Conservation (phyloP, 2,113 vertebrate species). For the Empidonax alnorum region DNA sequence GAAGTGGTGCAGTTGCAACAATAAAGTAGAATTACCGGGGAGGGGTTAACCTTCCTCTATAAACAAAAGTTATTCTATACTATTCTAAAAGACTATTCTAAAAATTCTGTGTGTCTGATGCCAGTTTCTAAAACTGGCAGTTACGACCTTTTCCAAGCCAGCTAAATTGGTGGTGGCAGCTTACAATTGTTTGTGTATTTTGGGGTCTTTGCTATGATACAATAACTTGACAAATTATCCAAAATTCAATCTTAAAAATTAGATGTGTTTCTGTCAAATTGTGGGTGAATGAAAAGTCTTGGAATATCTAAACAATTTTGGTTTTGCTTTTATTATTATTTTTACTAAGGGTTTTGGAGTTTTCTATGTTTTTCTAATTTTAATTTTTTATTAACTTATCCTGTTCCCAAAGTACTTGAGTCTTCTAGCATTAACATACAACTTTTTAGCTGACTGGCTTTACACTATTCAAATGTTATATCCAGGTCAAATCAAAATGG, state of each 20-base stretch:
- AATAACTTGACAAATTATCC: constrained; percentile 23
- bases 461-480: constrained; percentile 49
- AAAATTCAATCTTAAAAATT: constrained; percentile 41
- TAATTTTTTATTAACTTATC: background rate
- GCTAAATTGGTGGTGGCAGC: constrained; percentile 4
- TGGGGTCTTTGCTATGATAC: background rate
- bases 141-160: constrained; percentile 35
- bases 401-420: constrained; percentile 33
- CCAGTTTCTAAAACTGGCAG: constrained; percentile 46
- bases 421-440: constrained; percentile 63
- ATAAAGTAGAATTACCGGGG: background rate
- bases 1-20: background rate
- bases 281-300: background rate
- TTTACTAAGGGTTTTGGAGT: background rate
- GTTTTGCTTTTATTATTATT: constrained; percentile 38
- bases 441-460: constrained; percentile 73
- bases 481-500: constrained; percentile 64
- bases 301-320: background rate
- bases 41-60: constrained; percentile 16
- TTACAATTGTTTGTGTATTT: constrained; percentile 11
- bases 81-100: background rate
- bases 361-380: background rate
- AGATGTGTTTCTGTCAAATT: constrained; percentile 6
- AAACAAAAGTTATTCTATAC: constrained; percentile 2
- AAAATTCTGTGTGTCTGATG: constrained; percentile 14